These are phyloP conservation scores for Hippolais icterina DNA, from an alignment of 2,113 vertebrate species.

Conservation along the genomic window DNA sequence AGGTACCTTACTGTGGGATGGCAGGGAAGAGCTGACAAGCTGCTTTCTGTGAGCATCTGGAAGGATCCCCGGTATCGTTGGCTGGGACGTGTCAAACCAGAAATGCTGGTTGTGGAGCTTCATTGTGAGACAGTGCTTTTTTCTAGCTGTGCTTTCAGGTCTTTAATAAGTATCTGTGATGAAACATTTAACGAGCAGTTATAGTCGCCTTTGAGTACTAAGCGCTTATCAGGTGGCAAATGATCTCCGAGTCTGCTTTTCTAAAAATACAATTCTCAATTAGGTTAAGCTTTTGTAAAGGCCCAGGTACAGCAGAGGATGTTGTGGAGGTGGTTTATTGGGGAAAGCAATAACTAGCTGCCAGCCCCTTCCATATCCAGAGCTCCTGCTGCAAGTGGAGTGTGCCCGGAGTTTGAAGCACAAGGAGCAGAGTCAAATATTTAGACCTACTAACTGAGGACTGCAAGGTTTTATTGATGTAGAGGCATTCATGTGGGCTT, in stretches of 20 bases:
- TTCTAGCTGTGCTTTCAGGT: neutral
- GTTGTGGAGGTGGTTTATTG: neutral
- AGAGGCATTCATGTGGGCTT: slow-evolving; percentile 26
- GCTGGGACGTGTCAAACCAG: neutral
- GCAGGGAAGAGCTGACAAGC: neutral
- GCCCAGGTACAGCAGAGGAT: neutral
- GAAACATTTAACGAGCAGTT: neutral
- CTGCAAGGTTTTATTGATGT: slow-evolving; percentile 13
- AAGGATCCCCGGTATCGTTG: neutral
- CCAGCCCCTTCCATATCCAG: neutral
- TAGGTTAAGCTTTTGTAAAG: neutral
- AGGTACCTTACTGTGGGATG: neutral
- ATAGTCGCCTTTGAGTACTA: neutral
- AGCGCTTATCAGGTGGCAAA: neutral
- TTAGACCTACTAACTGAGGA: neutral
- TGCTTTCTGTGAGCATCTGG: neutral
- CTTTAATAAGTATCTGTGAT: neutral
- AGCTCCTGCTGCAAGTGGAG: neutral
- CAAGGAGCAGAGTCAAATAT: neutral
- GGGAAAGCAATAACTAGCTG: neutral
- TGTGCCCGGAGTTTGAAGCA: neutral
- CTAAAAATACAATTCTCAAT: neutral
- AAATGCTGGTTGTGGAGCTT: slow-evolving; percentile 48
- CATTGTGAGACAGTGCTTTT: neutral
- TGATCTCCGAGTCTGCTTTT: neutral